A percentile compares a stretch with the other conserved stretches of the same genome.
Evolutionary conservation across 2,888 invertebrate species (phyloP).

Genomic region (Drosophila histrio): DNA sequence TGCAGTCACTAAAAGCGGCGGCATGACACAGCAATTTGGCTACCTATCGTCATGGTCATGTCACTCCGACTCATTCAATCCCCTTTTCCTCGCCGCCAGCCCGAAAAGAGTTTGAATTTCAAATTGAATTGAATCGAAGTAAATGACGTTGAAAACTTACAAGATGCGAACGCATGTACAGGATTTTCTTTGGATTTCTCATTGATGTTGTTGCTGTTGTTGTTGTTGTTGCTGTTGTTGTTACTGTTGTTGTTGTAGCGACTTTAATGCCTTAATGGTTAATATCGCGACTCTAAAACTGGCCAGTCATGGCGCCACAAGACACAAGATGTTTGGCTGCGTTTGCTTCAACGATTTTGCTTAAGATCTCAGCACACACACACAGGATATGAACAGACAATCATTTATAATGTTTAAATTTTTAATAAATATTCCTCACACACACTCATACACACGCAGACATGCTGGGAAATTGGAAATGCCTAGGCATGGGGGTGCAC

Average conservation of each 20-base stretch:
- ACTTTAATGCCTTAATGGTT: conserved; percentile 75
- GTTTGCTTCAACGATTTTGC: conserved; percentile 22
- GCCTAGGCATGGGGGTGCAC: conserved; percentile 14
- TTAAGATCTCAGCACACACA: conserved; percentile 23
- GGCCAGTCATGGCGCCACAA: conserved; percentile 76
- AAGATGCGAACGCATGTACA: conserved; percentile 25
- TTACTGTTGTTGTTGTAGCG: conserved; percentile 26
- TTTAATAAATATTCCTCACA: conserved; percentile 69
- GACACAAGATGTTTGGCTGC: conserved; percentile 22
- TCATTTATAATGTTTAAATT: conserved; percentile 77
- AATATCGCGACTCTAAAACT: conserved; percentile 53
- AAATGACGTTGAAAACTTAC: conserved; percentile 71
- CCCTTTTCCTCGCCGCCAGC: not conserved
- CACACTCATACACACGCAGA: not conserved
- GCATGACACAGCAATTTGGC: conserved; percentile 70
- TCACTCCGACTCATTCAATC: conserved; percentile 58
- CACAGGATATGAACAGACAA: conserved; percentile 64
- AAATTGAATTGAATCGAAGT: conserved; percentile 71
- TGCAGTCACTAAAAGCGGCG: conserved; percentile 55
- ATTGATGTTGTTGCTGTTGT: not conserved
- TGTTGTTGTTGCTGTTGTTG: conserved; percentile 2
- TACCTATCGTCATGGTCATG: conserved; percentile 70
- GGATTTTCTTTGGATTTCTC: conserved; percentile 9
- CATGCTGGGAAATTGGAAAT: conserved; percentile 15
- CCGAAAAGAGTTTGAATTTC: conserved; percentile 72